Evolutionary conservation across 2,797 vertebrate species (phyloP).

Genomic region (Peromyscus aztecus): DNA sequence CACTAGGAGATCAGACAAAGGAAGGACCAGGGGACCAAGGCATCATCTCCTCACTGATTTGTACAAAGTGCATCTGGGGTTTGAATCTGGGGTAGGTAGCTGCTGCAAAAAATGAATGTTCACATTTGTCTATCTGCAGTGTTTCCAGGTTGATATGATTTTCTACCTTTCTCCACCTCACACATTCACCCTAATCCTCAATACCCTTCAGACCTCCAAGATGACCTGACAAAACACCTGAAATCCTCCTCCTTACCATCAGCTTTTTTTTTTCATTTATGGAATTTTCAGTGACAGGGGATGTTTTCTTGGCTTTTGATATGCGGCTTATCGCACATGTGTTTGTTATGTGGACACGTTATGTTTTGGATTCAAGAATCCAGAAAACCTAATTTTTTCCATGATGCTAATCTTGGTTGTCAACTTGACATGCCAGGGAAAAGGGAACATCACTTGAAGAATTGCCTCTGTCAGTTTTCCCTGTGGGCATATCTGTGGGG

Average conservation of each 20-base stretch:
- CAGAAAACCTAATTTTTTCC: background rate
- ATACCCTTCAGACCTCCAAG: background rate
- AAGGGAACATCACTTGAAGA: background rate
- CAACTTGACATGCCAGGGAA: background rate
- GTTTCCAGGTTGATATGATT: background rate
- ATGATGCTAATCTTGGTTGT: background rate
- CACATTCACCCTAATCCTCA: background rate
- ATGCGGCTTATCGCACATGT: background rate
- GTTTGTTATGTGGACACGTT: background rate
- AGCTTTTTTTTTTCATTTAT: background rate
- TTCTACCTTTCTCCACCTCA: background rate
- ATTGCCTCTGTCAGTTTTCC: background rate
- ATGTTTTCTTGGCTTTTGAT: background rate
- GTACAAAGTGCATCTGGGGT: background rate
- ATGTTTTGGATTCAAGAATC: background rate
- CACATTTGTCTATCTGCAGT: background rate
- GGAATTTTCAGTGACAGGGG: background rate
- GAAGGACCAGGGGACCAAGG: background rate
- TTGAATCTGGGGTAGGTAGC: background rate
- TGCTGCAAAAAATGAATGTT: background rate
- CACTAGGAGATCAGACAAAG: background rate
- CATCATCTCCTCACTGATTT: background rate
- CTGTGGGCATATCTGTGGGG: background rate
- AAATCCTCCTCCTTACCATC: background rate
- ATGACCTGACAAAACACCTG: background rate